Conservation (phyloP, 37 sponge, comb jelly and placozoan genomes). For the Haliclona indistincta region DNA sequence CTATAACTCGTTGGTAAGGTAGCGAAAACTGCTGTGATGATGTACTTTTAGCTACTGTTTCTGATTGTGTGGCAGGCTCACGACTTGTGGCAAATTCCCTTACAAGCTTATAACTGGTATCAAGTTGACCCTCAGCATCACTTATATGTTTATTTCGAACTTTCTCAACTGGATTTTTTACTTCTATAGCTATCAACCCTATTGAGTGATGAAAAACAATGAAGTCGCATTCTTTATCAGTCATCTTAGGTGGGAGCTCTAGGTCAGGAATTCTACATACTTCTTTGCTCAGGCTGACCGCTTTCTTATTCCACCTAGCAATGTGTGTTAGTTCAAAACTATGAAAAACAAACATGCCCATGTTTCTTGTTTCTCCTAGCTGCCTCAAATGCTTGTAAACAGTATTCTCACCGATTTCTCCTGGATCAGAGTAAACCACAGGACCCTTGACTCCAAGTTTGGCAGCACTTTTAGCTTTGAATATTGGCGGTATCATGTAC, state of each 20-base stretch:
- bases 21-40: neutral
- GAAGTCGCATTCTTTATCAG: neutral
- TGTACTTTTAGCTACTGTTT: too few relatives aligned
- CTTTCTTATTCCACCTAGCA: neutral
- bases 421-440: neutral
- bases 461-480: neutral
- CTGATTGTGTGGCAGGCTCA: neutral
- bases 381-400: neutral
- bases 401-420: neutral
- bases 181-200: neutral
- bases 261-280: too few relatives aligned
- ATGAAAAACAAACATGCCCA: slow-evolving; percentile 1
- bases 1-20: neutral
- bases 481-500: neutral
- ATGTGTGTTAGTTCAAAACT: neutral
- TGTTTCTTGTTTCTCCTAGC: neutral
- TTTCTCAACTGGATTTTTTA: neutral
- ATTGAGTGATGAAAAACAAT: neutral
- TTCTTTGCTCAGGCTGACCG: too few relatives aligned
- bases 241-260: neutral
- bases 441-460: neutral
- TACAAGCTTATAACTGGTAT: neutral
- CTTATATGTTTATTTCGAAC: neutral
- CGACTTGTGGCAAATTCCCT: neutral
- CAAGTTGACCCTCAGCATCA: neutral